Base-by-base conservation (phyloP, 2,888 invertebrate genomes). In the Pimpla rufipes region DNA sequence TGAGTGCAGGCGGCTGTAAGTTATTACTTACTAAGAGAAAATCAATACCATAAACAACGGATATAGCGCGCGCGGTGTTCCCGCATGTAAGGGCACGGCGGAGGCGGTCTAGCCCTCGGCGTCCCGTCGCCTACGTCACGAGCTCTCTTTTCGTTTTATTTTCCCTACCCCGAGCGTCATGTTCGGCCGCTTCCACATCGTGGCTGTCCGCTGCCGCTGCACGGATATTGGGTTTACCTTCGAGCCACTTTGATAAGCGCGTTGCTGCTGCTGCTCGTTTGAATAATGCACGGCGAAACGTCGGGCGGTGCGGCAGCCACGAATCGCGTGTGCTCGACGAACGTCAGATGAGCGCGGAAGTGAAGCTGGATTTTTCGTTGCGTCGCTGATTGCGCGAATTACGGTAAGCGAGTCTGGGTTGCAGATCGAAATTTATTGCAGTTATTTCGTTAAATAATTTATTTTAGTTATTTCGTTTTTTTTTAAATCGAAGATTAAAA, bases 11-110 rank as follows among this genome's bases (percentile, higher is more conserved):
- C 70, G 21, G 52, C 37, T 55, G 10, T 23, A 40, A 70, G 52
- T 70, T 55, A 70, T 81, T 77, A 57, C 66, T 29, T 29, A 37
- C 37, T 62, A 66, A 55, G 71, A 66, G 71, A 81, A 81, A 82
- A 82, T 82, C 82, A 82, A 82, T 82, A 79, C 64, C 35, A 64
- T 62, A 79, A 79, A 75, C 79, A 74, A 79, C 52, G 35, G 71
- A 66, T 64, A 74, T 75, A 79, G 62, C 7, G 68, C 45, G 64
- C 35, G 68, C 13, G 11, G 21, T 70, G 21, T n/a, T 52, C 68
- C 11, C 35, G 50, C 50, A 35, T 37, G 68, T 18, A 35, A 50
- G 68, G 35, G 16, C 29, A 50, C 50, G 47, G n/a, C 47, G 62
- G 62, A 47, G 29, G 50, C 47, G n/a, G 29, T 23, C 29, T 18